A percentile compares a stretch with the other conserved stretches of the same genome.
These are phyloP conservation scores for Cydia splendana DNA, from an alignment of 1,140 invertebrate species.

Conservation along the genomic window DNA sequence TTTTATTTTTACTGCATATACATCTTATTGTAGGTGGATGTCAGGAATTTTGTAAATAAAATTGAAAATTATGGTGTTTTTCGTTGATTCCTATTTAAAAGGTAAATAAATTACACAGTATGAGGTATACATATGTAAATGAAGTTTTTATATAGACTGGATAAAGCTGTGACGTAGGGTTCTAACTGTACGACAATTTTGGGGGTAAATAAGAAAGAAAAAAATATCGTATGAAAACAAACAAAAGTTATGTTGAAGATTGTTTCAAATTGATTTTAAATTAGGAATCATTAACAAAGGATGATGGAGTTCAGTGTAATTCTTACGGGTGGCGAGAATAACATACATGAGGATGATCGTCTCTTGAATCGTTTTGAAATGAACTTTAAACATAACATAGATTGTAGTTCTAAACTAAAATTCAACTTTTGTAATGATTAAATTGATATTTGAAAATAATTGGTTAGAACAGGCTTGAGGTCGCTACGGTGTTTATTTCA, in stretches of 20 bases:
- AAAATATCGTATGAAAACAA: background rate
- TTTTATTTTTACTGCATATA: background rate
- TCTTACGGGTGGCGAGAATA: background rate
- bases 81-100: background rate
- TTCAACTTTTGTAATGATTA: conserved; percentile 20
- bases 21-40: background rate
- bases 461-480: conserved; percentile 9
- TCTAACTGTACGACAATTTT: conserved; percentile 17
- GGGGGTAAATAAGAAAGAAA: background rate
- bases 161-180: conserved; percentile 36
- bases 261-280: background rate
- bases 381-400: conserved; percentile 1
- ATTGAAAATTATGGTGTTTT: background rate
- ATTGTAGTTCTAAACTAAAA: conserved; percentile 18
- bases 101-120: conserved; percentile 16
- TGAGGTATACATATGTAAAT: conserved; percentile 32
- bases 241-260: background rate
- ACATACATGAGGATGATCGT: no score
- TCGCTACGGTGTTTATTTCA: background rate
- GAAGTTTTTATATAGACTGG: conserved; percentile 38
- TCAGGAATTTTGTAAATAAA: background rate
- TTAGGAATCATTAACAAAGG: background rate
- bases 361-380: background rate
- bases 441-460: conserved; percentile 8
- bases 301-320: no score